A percentile compares a stretch with the other conserved stretches of the same genome.
These are phyloP conservation scores for Marronus borbonicus DNA, from an alignment of 2,888 invertebrate genomes.

Conservation along the genomic window DNA sequence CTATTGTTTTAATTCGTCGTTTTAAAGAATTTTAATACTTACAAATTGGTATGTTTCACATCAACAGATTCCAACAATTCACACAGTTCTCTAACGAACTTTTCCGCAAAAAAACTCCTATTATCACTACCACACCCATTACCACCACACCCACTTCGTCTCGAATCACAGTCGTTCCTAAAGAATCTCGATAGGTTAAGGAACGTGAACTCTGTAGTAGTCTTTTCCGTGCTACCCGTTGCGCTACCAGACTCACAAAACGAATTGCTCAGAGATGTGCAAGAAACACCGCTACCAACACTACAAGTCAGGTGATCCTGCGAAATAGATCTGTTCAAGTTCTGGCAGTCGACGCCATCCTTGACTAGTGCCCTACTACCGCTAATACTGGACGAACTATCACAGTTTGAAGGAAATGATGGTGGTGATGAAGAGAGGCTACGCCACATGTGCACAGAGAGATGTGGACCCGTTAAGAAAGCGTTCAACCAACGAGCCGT, in stretches of 20 bases:
- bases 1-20: too few species aligned
- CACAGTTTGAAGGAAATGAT: conserved; percentile 57
- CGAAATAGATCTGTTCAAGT: conserved; percentile 18
- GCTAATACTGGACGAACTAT: conserved; percentile 59
- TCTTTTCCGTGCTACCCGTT: conserved; percentile 47
- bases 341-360: conserved; percentile 22
- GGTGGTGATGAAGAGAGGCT: conserved; percentile 55
- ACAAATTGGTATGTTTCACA: conserved; percentile 93
- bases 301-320: conserved; percentile 31
- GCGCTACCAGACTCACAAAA: conserved; percentile 43
- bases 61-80: conserved; percentile 81
- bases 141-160: conserved; percentile 39
- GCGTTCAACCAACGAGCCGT: conserved; percentile 76
- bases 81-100: conserved; percentile 75
- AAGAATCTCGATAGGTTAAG: conserved; percentile 57
- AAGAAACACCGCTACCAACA: conserved; percentile 23
- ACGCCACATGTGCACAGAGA: conserved; percentile 63
- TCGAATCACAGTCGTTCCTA: conserved; percentile 54
- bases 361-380: conserved; percentile 40
- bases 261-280: conserved; percentile 29
- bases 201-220: conserved; percentile 57
- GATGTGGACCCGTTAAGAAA: conserved; percentile 62
- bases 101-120: conserved; percentile 66
- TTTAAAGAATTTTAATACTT: conserved; percentile 69
- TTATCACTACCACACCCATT: conserved; percentile 54